These are phyloP conservation scores for Capreolus pygargus DNA, from an alignment of 2,113 vertebrate genomes.

Conservation along the genomic window DNA sequence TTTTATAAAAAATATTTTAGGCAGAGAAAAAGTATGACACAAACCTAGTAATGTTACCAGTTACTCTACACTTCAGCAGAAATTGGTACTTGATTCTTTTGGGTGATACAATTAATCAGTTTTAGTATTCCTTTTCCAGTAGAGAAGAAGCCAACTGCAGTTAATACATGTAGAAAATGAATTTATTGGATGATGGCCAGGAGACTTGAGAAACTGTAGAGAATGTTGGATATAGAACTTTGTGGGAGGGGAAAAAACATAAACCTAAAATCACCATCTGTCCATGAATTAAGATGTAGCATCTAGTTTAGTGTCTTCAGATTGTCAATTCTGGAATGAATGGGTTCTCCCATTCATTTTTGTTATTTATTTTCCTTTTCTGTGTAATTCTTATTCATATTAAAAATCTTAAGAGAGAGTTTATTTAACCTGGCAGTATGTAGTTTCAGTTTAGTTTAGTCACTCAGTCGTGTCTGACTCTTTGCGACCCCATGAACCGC, in stretches of 20 bases:
- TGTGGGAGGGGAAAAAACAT: not conserved
- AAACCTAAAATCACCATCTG: not conserved
- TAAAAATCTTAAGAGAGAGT: not conserved
- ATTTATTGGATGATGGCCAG: not conserved
- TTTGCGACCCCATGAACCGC: not conserved
- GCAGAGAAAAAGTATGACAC: not conserved
- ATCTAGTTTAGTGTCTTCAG: not conserved
- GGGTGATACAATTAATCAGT: not conserved
- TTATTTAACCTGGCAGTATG: not conserved
- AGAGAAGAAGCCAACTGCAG: not conserved
- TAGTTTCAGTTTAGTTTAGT: not conserved
- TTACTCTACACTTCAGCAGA: not conserved
- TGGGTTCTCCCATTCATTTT: not conserved
- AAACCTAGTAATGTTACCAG: not conserved
- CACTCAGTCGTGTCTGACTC: rapidly evolving
- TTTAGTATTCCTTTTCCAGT: not conserved
- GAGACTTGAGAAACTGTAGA: not conserved
- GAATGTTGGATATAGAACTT: not conserved
- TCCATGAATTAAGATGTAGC: not conserved
- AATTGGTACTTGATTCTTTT: not conserved
- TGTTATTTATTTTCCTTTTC: not conserved
- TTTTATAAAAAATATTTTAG: not conserved
- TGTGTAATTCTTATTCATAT: not conserved
- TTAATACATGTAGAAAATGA: not conserved
- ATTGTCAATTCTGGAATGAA: not conserved